These are phyloP conservation scores for Dolichallabes microphthalmus DNA, from an alignment of 2,113 vertebrate species.

Conservation along the genomic window DNA sequence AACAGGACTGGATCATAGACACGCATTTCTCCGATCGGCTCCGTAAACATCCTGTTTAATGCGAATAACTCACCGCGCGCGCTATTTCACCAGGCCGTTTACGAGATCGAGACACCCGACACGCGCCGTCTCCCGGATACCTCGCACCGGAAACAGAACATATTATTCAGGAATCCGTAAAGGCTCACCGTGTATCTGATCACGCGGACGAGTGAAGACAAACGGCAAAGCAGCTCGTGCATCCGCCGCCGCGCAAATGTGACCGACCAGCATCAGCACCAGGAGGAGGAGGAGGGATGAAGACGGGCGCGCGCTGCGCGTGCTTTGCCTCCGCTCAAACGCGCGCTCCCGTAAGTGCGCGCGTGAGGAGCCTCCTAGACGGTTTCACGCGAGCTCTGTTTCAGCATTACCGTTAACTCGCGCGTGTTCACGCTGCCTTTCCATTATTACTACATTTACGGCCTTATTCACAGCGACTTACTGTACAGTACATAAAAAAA, in stretches of 20 bases:
- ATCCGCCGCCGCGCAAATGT: slow-evolving; percentile 18
- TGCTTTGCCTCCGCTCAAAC: background rate
- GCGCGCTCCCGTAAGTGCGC: background rate
- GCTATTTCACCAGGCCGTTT: slow-evolving; percentile 16
- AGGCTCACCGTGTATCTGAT: background rate
- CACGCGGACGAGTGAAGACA: slow-evolving; percentile 1
- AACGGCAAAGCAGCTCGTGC: slow-evolving; percentile 26
- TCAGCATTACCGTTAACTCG: no score
- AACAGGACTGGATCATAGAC: no score
- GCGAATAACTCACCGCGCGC: slow-evolving; percentile 3
- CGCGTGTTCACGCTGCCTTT: background rate
- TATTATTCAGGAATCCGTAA: background rate
- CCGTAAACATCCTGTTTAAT: background rate
- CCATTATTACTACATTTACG: background rate
- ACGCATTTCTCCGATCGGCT: background rate
- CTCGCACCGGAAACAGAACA: background rate
- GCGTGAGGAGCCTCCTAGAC: no score
- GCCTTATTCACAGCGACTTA: no score
- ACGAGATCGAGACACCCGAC: background rate
- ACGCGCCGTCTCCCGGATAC: background rate
- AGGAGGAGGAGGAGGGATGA: background rate
- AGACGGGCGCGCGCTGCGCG: background rate
- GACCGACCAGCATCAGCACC: slow-evolving; percentile 28
- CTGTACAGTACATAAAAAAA: no score
- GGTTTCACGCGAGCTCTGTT: background rate